These are phyloP conservation scores for Antechinus flavipes DNA, from an alignment of 2,113 vertebrate species.

Conservation along the genomic window DNA sequence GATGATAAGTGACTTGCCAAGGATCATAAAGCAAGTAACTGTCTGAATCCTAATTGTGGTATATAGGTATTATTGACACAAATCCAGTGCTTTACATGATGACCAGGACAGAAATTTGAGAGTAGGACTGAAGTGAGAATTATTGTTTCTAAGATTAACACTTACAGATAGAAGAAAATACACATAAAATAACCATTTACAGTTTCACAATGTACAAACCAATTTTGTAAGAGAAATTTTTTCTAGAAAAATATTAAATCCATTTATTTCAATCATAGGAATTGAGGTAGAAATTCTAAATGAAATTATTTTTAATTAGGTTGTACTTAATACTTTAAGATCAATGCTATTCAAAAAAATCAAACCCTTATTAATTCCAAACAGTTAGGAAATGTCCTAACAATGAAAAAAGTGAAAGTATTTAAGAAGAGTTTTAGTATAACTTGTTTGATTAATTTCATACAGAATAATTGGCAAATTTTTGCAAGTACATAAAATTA, in stretches of 20 bases:
- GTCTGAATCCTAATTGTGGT: background rate
- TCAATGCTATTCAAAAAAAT: background rate
- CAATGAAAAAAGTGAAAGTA: background rate
- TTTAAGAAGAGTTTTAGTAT: background rate
- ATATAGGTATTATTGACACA: background rate
- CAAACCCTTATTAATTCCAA: background rate
- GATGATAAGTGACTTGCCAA: background rate
- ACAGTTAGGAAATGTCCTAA: background rate
- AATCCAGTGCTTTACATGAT: background rate
- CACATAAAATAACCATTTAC: background rate
- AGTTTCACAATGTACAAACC: background rate
- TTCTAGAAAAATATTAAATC: background rate
- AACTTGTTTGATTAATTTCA: background rate
- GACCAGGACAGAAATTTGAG: background rate
- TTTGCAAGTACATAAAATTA: background rate
- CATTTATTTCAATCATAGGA: background rate
- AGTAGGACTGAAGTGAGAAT: background rate
- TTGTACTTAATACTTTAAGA: background rate
- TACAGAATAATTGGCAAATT: background rate
- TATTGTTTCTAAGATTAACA: background rate
- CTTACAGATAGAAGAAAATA: background rate
- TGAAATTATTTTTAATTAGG: conserved; percentile 17
- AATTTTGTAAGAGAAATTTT: background rate
- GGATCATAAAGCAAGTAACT: background rate
- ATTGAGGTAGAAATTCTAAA: background rate